Evolutionary conservation across 2,113 vertebrate species (phyloP).

Genomic region (Grus americana): DNA sequence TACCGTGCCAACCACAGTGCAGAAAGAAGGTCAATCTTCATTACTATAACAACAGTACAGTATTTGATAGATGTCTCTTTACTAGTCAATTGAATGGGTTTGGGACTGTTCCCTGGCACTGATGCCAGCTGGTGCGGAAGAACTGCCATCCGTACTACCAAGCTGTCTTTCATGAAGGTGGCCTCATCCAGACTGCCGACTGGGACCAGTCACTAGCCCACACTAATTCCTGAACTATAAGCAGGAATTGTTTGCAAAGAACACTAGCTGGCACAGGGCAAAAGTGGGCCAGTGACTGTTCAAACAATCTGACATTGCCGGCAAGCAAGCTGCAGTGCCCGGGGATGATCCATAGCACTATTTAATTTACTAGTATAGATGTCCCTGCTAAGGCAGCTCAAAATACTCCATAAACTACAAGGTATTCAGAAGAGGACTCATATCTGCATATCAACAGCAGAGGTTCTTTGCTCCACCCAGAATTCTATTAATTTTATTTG

Average conservation of each 20-base stretch:
- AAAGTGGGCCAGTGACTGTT: neutral
- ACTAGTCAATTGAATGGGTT: neutral
- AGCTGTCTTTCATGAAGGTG: neutral
- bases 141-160: neutral
- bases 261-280: neutral
- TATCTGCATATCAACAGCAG: neutral
- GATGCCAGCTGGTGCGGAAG: rapidly evolving
- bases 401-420: neutral
- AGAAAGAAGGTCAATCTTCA: neutral
- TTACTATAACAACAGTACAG: neutral
- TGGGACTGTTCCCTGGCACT: neutral
- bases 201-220: neutral
- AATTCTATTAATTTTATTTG: neutral
- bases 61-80: neutral
- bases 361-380: neutral
- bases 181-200: neutral
- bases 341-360: neutral
- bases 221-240: neutral
- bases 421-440: neutral
- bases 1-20: neutral
- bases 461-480: neutral
- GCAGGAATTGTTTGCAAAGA: neutral
- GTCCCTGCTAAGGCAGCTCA: neutral
- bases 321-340: neutral
- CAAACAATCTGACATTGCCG: neutral